These are phyloP conservation scores for Sphaeridia pumilis DNA, from an alignment of 2,888 invertebrate species.

Conservation along the genomic window DNA sequence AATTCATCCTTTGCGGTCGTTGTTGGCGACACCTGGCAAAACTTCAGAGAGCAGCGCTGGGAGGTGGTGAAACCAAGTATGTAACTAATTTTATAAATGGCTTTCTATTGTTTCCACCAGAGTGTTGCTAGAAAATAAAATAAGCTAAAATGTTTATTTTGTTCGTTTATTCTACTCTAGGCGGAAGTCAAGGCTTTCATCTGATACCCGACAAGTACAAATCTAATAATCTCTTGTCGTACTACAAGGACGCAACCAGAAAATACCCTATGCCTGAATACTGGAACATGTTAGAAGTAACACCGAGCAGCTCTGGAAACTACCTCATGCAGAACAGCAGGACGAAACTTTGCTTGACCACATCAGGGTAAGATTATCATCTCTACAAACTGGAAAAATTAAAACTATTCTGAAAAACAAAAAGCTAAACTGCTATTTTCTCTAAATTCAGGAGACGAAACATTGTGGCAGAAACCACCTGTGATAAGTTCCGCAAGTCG, in stretches of 20 bases:
- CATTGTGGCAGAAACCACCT: conserved; percentile 26
- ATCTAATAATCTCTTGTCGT: conserved; percentile 29
- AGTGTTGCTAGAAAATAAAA: too few relatives aligned
- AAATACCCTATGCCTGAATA: conserved; percentile 29
- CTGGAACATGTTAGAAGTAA: conserved; percentile 19
- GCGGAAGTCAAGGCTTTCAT: conserved; percentile 15
- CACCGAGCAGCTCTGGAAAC: conserved; percentile 16
- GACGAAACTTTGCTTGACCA: conserved; percentile 24
- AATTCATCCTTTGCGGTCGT: conserved; percentile 29
- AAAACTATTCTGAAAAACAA: neutral
- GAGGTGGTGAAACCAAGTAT: conserved; percentile 23
- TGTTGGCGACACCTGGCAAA: conserved; percentile 30
- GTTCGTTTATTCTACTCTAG: neutral
- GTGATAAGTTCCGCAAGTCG: conserved; percentile 25
- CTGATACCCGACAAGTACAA: conserved; percentile 23
- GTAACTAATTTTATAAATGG: too few relatives aligned
- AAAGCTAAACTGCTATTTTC: neutral
- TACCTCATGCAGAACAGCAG: conserved; percentile 28
- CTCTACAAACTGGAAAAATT: conserved; percentile 8
- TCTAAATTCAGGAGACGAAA: conserved; percentile 21
- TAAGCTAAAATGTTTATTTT: too few relatives aligned
- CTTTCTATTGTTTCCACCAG: neutral
- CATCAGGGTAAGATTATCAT: conserved; percentile 23
- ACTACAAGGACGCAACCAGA: conserved; percentile 23
- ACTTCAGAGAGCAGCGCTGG: conserved; percentile 33